phyloP scores from a whole-genome alignment of 1,140 invertebrate species.

The Pogonognathellus flavescens region DNA sequence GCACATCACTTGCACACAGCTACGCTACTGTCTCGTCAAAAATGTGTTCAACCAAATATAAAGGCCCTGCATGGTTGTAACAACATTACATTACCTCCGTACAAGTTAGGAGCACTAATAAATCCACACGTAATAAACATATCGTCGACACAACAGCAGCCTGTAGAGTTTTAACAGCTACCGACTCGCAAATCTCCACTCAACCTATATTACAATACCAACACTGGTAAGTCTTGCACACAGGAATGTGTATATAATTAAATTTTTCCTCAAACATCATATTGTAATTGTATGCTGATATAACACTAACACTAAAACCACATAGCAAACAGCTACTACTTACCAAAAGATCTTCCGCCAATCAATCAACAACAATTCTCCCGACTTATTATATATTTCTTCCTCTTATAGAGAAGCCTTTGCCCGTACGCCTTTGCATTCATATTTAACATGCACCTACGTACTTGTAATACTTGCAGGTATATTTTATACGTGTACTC shows the following conservation, averaged over 20 bases:
- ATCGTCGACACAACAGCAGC: constrained; percentile 29
- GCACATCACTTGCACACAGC: constrained; percentile 3
- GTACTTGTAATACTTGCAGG: too few species aligned
- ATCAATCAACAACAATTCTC: constrained; percentile 24
- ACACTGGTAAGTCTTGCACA: neutral
- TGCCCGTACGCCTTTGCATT: neutral
- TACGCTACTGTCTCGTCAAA: constrained; percentile 38
- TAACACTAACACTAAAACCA: neutral
- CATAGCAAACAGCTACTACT: neutral
- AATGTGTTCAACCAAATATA: constrained; percentile 11
- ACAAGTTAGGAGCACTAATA: constrained; percentile 29
- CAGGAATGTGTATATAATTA: constrained; percentile 25
- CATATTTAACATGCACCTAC: neutral
- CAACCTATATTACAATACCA: neutral
- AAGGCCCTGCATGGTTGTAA: neutral
- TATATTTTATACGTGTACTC: too few species aligned
- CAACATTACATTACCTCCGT: constrained; percentile 2
- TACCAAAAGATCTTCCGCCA: constrained; percentile 32
- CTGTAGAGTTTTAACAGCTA: neutral
- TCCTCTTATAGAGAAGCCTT: too few species aligned
- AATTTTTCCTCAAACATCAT: constrained; percentile 19
- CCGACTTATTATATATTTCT: neutral
- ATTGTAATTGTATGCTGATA: neutral
- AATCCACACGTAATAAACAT: constrained; percentile 47
- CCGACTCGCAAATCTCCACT: neutral